Base-by-base conservation (phyloP, 2,888 invertebrate species). In the Orthosia gracilis region DNA sequence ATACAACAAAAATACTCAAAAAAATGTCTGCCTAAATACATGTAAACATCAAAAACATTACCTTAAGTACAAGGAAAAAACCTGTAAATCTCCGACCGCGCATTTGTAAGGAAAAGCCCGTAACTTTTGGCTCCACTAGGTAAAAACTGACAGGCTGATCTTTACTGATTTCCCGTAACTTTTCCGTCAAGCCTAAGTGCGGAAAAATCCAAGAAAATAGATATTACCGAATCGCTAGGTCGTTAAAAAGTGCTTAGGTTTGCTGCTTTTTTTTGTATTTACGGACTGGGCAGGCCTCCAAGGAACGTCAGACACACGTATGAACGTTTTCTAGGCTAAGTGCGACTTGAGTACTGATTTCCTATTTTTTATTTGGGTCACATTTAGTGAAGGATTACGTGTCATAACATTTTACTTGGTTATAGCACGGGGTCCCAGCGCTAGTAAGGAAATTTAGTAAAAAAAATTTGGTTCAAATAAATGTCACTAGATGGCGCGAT, bases 221-320 rank as follows among this genome's bases (percentile, higher is more conserved):
- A 69, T 59, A 69, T 71, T 52, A 65, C 59, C 4, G 45, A 75
- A 71, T 79, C 59, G 65, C 55, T 63, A 23, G 26, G 69, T 82
- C 84, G 82, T 84, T 82, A 84, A 80, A 82, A 82, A 71, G 55
- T 83, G 84, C 80, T 75, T 84, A 75, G 18, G 55, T 31, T 65
- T 5, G 15, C 57, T 40, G 45, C 17, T 57, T 58, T 73, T 21
- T 26, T 68, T 75, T 61, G 61, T 52, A 52, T 21, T 54, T 15
- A 18, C 11, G 23, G 12, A 26, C 50, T 84, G 84, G 82, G 82
- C 82, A 75, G 62, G 18, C 52, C 61, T 82, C 80, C 80, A 84
- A 71, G 65, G 26, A 75, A 82, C 68, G 80, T 79, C 69, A 69
- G 49, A 7, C 54, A 58, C 80, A 83, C 47, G 61, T 69, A 80